Conservation (phyloP, 92 coral and sea anemone genomes). For the Palythoa heliodiscus region DNA sequence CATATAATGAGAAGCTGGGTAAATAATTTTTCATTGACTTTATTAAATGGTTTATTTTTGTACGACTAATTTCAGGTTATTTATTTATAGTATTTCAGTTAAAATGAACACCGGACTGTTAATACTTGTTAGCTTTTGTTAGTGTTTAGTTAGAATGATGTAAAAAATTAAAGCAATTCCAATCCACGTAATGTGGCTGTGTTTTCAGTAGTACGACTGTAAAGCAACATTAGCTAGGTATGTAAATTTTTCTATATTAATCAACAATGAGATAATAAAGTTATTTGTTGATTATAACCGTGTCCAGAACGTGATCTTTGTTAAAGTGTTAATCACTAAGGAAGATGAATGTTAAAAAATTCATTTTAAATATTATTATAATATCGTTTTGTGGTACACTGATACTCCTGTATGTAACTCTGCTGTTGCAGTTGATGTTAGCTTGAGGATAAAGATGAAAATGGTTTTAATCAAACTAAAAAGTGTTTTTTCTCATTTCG, state of each 20-base stretch:
- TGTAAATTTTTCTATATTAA: background rate
- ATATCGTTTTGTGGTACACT: background rate
- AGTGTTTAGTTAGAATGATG: background rate
- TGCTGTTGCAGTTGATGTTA: no score
- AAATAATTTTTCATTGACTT: background rate
- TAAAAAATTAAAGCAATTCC: background rate
- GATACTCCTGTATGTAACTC: no score
- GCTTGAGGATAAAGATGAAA: no score
- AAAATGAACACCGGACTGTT: background rate
- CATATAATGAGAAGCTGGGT: background rate
- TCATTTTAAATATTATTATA: background rate
- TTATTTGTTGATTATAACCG: background rate
- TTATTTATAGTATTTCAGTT: background rate
- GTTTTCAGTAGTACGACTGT: background rate
- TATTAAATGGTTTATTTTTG: background rate
- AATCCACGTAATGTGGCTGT: background rate
- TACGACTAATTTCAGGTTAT: background rate
- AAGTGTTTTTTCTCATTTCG: no score
- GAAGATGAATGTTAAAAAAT: background rate
- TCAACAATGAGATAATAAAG: conserved; percentile 4
- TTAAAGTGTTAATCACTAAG: background rate
- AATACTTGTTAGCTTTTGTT: background rate
- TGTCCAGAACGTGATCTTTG: conserved; percentile 6
- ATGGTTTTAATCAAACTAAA: no score
- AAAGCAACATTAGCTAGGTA: background rate